Percentiles rank a stretch among this genome's conserved stretches.
Conservation (phyloP, 2,797 vertebrate genomes). For the Petrocephalus schoutedeni region DNA sequence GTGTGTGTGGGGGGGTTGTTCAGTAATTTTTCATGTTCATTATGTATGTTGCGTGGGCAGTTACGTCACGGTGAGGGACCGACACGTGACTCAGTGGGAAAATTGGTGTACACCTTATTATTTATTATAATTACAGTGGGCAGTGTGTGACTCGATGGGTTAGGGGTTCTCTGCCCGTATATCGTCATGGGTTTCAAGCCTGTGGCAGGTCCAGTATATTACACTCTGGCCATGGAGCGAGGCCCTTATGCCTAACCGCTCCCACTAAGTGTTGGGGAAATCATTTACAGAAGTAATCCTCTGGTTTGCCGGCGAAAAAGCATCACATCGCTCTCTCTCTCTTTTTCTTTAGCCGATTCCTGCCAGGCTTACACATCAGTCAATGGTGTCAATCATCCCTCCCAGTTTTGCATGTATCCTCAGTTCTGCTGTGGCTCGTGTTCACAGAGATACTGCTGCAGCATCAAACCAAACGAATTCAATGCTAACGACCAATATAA, state of each 20-base stretch:
- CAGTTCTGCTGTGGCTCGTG: constrained; percentile 55
- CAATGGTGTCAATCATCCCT: rapidly evolving
- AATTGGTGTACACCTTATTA: background rate
- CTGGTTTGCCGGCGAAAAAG: background rate
- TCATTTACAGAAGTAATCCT: background rate
- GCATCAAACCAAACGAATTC: rapidly evolving
- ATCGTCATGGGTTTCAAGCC: background rate
- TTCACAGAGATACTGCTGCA: constrained; percentile 44
- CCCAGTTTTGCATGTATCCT: rapidly evolving
- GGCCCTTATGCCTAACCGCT: background rate
- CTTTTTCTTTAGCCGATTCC: background rate
- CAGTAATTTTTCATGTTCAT: background rate
- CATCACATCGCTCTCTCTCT: background rate
- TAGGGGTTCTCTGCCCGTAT: background rate
- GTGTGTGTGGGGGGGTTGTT: background rate
- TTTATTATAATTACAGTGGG: background rate
- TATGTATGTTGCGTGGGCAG: background rate
- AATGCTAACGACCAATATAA: constrained; percentile 29
- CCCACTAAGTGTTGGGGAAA: background rate
- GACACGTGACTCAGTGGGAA: background rate
- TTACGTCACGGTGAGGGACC: background rate
- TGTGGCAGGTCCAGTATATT: background rate
- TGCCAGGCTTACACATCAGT: constrained; percentile 34
- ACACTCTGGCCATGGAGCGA: background rate
- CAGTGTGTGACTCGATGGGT: background rate